Evolutionary conservation across 2,113 vertebrate species (phyloP), one percentile per base, ranked within the genome.

Genomic region (Lucifuga dentata): DNA sequence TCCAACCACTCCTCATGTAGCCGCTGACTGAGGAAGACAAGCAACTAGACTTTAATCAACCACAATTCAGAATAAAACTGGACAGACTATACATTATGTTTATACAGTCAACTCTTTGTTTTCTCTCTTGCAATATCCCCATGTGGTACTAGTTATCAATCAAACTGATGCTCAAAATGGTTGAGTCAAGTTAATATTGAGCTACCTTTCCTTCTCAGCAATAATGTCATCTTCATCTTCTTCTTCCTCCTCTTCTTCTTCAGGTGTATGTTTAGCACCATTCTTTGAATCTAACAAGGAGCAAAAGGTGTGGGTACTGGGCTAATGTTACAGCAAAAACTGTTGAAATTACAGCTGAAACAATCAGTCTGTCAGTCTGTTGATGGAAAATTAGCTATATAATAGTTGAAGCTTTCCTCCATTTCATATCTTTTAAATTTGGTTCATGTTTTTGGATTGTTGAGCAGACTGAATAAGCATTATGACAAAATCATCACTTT

Each of bases 1-100:
- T 94, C 92, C 77, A 99, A 56, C 98, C 97, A 99, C 66, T 95
- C 92, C 43, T 93, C 90, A 48, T 99, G 96, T 2, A 95, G 84
- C 49, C 72, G 93, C 86, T 94, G 93, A 70, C 97, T 98, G 60
- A 60, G 65, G 16, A 64, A 13, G 79, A 24, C 38, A 49, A 53
- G 7, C 60, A n/a, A n/a, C n/a, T 20, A 36, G 5, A 50, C 16
- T 67, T 3, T 38, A 17, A 21, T 33, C 1, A 72, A 35, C 16
- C n/a, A 38, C 29, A 19, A 2, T 15, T 3, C 26, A 29, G 3
- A 12, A 15, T 15, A 0, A 1, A 26, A 33, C 2, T 41, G 24
- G 6, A 16, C 0, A 16, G 21, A 29, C n/a, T n/a, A n/a, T n/a
- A 7, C 26, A 3, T 29, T 3, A 29, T 3, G 26, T 29, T 7